phyloP scores from a whole-genome alignment of 2,113 vertebrate genomes.

The Arothron firmamentum region DNA sequence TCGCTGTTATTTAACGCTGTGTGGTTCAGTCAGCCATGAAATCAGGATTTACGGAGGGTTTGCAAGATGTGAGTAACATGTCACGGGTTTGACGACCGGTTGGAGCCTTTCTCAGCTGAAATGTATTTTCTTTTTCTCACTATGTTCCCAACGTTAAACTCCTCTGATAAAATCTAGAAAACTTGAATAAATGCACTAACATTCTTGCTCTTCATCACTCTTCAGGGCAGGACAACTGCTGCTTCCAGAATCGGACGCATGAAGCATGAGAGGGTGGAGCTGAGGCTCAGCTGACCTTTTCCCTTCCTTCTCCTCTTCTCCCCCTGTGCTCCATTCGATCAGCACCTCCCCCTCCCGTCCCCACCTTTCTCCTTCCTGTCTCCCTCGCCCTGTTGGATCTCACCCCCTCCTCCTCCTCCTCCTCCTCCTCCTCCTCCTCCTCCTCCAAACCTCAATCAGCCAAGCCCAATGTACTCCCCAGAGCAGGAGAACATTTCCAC shows the following conservation, averaged over 20 bases:
- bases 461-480: conserved; percentile 94
- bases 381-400: conserved; percentile 33
- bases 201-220: conserved; percentile 26
- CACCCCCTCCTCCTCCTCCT: conserved; percentile 31
- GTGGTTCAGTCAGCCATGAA: conserved; percentile 10
- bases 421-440: conserved; percentile 33
- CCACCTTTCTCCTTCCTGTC: conserved; percentile 30
- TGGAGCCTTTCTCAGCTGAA: no score
- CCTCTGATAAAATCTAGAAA: background rate
- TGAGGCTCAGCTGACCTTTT: conserved; percentile 71
- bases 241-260: conserved; percentile 40
- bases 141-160: background rate
- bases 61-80: no score
- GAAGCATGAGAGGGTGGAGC: conserved; percentile 70
- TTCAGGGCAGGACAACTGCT: conserved; percentile 47
- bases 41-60: conserved; percentile 12
- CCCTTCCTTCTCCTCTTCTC: conserved; percentile 57
- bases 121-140: no score
- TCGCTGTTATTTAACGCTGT: conserved; percentile 26
- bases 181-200: conserved; percentile 13
- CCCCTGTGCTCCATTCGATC: conserved; percentile 37
- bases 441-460: conserved; percentile 64
- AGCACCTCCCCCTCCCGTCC: conserved; percentile 27
- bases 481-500: conserved; percentile 97
- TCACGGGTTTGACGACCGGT: no score